A percentile compares a stretch with the other conserved stretches of the same genome.
Conservation (phyloP, 2,888 invertebrate species). For the Capitulum mitella region DNA sequence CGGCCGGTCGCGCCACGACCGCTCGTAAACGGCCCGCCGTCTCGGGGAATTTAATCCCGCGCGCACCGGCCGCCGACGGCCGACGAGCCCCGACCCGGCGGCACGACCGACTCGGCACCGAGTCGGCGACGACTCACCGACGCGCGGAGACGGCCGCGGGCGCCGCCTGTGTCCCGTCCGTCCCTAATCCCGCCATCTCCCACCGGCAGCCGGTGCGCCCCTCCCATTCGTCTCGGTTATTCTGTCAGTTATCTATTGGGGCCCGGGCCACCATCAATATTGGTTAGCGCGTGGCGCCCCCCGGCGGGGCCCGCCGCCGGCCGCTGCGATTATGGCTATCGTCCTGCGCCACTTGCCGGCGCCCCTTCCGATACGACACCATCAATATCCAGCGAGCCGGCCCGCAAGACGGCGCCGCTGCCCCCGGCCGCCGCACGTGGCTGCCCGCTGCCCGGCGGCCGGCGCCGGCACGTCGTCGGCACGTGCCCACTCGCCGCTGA, state of each 20-base stretch:
- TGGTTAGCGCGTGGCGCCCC: not conserved
- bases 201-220: not conserved
- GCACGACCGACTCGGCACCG: too few species aligned
- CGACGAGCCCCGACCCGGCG: not conserved
- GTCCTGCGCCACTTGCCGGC: not conserved
- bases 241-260: not conserved
- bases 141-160: not conserved
- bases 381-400: too few species aligned
- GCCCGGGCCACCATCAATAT: not conserved
- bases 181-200: not conserved
- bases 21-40: too few species aligned
- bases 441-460: too few species aligned
- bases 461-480: too few species aligned
- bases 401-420: too few species aligned
- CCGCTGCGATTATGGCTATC: not conserved
- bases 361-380: not conserved
- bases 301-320: not conserved
- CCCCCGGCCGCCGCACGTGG: too few species aligned
- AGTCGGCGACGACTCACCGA: too few species aligned
- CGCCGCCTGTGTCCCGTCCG: too few species aligned
- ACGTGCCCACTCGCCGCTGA: too few species aligned
- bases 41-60: too few species aligned
- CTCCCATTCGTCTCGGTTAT: not conserved
- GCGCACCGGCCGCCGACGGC: not conserved
- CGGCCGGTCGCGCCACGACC: not conserved